phyloP scores from a whole-genome alignment of 2,797 vertebrate genomes.

The Sebastes minor region DNA sequence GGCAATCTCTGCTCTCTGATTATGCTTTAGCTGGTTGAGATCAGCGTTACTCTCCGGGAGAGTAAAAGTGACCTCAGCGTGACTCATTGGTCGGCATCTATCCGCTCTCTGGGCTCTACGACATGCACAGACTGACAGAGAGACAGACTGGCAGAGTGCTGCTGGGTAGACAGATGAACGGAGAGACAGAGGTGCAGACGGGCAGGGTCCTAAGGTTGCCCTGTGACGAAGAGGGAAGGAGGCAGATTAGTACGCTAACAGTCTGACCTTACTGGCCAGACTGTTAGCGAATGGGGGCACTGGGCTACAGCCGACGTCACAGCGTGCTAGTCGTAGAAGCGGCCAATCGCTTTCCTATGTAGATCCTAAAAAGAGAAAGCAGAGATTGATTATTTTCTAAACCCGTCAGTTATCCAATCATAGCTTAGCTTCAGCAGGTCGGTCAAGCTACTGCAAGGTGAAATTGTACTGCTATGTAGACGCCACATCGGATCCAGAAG shows the following conservation, averaged over 20 bases:
- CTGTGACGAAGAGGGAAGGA: conserved; percentile 48
- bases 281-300: conserved; percentile 35
- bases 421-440: neutral
- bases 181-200: conserved; percentile 49
- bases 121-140: conserved; percentile 29
- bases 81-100: conserved; percentile 58
- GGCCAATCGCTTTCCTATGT: conserved; percentile 83
- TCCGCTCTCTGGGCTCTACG: conserved; percentile 39
- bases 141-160: conserved; percentile 32
- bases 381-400: neutral
- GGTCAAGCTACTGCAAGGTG: neutral
- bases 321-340: conserved; percentile 80
- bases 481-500: too few species aligned
- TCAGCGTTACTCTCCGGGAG: conserved; percentile 61
- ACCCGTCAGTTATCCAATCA: neutral
- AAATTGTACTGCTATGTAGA: too few species aligned
- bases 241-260: conserved; percentile 46
- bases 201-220: conserved; percentile 61
- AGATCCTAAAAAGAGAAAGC: conserved; percentile 72
- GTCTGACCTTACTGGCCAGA: conserved; percentile 58
- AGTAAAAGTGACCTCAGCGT: conserved; percentile 69
- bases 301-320: conserved; percentile 64
- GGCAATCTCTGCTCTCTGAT: conserved; percentile 47
- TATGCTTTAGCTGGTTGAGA: conserved; percentile 55
- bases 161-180: conserved; percentile 29